These are phyloP conservation scores for Galaxias olidus DNA, from an alignment of 2,797 vertebrate genomes.

Conservation along the genomic window DNA sequence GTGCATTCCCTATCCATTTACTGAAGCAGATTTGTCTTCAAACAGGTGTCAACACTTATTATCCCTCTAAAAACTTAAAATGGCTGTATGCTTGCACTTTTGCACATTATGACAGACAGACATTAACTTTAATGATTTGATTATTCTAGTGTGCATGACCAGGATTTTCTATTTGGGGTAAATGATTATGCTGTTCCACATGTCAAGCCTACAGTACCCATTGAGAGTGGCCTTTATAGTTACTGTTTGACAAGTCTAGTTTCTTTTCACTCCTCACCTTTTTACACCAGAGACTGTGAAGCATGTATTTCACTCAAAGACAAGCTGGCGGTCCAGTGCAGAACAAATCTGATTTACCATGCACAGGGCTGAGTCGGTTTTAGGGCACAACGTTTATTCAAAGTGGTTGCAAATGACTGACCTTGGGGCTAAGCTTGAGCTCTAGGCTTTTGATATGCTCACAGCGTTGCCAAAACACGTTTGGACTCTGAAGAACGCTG, in stretches of 20 bases:
- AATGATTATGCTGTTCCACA: constrained; percentile 26
- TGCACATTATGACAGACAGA: constrained; percentile 49
- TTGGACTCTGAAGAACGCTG: too few relatives aligned
- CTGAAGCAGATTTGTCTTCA: constrained; percentile 39
- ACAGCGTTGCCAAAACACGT: too few relatives aligned
- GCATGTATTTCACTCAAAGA: constrained; percentile 8
- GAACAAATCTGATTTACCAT: background rate
- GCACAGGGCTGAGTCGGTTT: constrained; percentile 9
- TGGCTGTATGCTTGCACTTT: constrained; percentile 32
- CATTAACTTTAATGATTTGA: constrained; percentile 46
- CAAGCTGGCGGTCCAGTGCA: constrained; percentile 5
- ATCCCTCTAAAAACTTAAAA: constrained; percentile 25
- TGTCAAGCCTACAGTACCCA: constrained; percentile 15
- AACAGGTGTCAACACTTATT: constrained; percentile 41
- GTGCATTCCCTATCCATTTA: constrained; percentile 24
- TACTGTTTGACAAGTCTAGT: constrained; percentile 54
- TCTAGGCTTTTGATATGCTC: too few relatives aligned
- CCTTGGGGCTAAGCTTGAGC: too few relatives aligned
- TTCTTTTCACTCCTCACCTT: constrained; percentile 42
- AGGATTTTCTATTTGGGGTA: constrained; percentile 35
- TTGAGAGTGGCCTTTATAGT: constrained; percentile 36
- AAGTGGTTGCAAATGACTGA: constrained; percentile 44
- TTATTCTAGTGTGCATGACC: constrained; percentile 27
- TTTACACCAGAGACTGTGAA: constrained; percentile 16
- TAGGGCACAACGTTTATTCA: constrained; percentile 41